Percentiles rank a stretch among this genome's conserved stretches.
phyloP scores from a whole-genome alignment of 1,140 invertebrate species.

The Drosophila parvula region DNA sequence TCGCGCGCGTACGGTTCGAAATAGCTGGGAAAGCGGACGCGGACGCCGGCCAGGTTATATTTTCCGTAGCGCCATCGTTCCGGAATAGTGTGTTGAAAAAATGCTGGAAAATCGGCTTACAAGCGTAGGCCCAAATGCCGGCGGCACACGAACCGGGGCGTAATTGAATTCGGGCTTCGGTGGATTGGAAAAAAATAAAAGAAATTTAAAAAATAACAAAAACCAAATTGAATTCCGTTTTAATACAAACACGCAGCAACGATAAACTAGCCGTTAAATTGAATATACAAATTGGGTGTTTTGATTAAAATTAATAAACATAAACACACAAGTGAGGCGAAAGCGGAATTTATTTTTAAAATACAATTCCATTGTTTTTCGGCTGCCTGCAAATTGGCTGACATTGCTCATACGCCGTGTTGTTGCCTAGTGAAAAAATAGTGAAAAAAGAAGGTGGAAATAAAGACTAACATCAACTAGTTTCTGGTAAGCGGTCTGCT shows the following conservation, averaged over 20 bases:
- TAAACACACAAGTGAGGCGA: slow-evolving; percentile 30
- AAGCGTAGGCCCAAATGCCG: slow-evolving; percentile 54
- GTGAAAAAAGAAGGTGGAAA: neutral
- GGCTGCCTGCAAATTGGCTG: slow-evolving; percentile 21
- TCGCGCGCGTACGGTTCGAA: slow-evolving; percentile 79
- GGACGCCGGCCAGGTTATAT: slow-evolving; percentile 3
- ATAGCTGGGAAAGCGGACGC: slow-evolving; percentile 17
- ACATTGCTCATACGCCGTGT: slow-evolving; percentile 48
- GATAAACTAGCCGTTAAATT: slow-evolving; percentile 55
- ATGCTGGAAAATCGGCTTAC: slow-evolving; percentile 44
- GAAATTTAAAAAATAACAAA: slow-evolving; percentile 15
- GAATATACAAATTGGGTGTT: slow-evolving; percentile 56
- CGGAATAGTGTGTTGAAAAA: slow-evolving; percentile 27
- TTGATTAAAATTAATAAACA: slow-evolving; percentile 58
- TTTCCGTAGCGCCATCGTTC: slow-evolving; percentile 19
- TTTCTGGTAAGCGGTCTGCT: slow-evolving; percentile 36
- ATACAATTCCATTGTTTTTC: slow-evolving; percentile 35
- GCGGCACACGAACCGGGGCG: slow-evolving; percentile 54
- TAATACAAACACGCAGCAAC: slow-evolving; percentile 34
- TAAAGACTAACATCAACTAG: slow-evolving; percentile 6
- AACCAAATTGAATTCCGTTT: slow-evolving; percentile 44
- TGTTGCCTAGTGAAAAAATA: neutral
- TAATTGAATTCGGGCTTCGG: slow-evolving; percentile 58
- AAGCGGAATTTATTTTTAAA: slow-evolving; percentile 49
- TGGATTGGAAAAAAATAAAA: slow-evolving; percentile 36